Conservation (phyloP, 2,797 vertebrate species). For the Crenuchus spilurus region DNA sequence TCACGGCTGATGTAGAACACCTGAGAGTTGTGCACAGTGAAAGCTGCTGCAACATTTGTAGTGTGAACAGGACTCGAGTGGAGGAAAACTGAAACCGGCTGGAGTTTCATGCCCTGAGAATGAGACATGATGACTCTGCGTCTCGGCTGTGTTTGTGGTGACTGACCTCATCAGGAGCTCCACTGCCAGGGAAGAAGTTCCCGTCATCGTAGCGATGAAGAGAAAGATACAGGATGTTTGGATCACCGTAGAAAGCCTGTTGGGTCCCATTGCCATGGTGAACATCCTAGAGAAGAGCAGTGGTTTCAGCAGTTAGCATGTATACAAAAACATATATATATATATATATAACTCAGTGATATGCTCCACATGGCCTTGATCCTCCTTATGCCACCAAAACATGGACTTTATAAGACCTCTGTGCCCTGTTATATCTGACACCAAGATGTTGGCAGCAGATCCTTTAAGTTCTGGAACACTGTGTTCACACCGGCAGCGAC, state of each 20-base stretch:
- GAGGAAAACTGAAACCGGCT: not conserved
- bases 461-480: too few relatives aligned
- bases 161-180: slow-evolving; percentile 89
- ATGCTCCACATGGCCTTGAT: too few relatives aligned
- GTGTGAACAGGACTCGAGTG: too few relatives aligned
- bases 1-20: too few relatives aligned
- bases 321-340: too few relatives aligned
- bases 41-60: too few relatives aligned
- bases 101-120: not conserved
- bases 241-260: slow-evolving; percentile 94
- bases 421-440: too few relatives aligned
- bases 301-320: slow-evolving; percentile 2
- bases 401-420: too few relatives aligned
- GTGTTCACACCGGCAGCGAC: too few relatives aligned
- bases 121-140: slow-evolving; percentile 22
- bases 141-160: slow-evolving; percentile 30
- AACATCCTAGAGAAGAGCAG: slow-evolving; percentile 81
- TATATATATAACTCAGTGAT: too few relatives aligned
- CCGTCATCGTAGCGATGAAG: slow-evolving; percentile 96
- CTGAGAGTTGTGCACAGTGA: not conserved
- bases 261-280: slow-evolving; percentile 97
- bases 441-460: too few relatives aligned
- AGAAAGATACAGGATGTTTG: slow-evolving; percentile 91
- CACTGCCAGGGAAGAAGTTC: slow-evolving; percentile 97
- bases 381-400: too few relatives aligned